Percentiles rank a stretch among this genome's conserved stretches.
These are phyloP conservation scores for Pseudoips prasinana DNA, from an alignment of 2,888 invertebrate species.

Conservation along the genomic window DNA sequence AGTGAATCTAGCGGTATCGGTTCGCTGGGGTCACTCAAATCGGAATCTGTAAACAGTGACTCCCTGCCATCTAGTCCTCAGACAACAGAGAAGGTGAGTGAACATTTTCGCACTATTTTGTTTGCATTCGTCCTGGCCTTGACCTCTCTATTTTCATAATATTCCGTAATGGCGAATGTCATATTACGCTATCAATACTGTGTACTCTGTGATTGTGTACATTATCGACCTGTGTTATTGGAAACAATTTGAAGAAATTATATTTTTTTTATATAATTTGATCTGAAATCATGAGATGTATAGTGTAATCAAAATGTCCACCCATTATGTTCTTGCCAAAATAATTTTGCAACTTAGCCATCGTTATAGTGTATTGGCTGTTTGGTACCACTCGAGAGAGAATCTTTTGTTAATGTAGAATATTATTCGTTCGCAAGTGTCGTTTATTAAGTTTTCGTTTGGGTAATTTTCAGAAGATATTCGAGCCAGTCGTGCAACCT, in stretches of 20 bases:
- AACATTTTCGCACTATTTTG: conserved; percentile 56
- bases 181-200: conserved; percentile 68
- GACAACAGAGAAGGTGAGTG: conserved; percentile 76
- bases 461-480: conserved; percentile 66
- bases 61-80: conserved; percentile 79
- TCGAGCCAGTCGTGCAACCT: conserved; percentile 67
- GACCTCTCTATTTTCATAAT: conserved; percentile 82
- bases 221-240: conserved; percentile 61
- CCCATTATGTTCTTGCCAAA: conserved; percentile 23
- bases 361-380: conserved; percentile 1
- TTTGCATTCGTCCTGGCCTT: conserved; percentile 79
- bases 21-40: conserved; percentile 79
- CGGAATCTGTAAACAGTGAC: conserved; percentile 73
- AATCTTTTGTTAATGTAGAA: too few species aligned
- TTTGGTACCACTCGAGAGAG: too few species aligned
- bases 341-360: conserved; percentile 15
- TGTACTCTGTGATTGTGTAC: conserved; percentile 64
- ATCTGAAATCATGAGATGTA: background rate
- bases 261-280: conserved; percentile 2
- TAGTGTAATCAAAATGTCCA: conserved; percentile 22
- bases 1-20: conserved; percentile 85
- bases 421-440: too few species aligned
- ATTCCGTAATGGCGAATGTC: conserved; percentile 79
- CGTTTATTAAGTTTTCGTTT: conserved; percentile 12
- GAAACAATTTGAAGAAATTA: conserved; percentile 44